Conservation (phyloP, 2,797 vertebrate species). For the Phrynocephalus forsythii region DNA sequence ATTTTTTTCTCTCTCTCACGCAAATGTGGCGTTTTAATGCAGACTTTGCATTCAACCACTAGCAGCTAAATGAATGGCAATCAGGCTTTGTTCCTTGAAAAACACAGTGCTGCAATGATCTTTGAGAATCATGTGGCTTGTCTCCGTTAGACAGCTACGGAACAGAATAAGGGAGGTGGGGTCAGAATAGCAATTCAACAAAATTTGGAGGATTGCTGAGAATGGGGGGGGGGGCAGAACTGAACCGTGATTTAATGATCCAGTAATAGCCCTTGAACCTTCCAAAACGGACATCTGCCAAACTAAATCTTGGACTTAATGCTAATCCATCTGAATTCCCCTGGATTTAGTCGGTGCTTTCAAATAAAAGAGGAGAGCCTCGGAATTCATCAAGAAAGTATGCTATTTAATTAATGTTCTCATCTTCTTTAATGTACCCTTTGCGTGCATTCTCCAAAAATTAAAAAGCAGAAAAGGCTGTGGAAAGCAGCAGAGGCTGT, state of each 20-base stretch:
- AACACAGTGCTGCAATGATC: accelerated
- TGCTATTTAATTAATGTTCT: conserved; percentile 20
- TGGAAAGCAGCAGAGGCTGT: background rate
- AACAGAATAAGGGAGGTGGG: background rate
- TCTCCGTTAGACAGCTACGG: background rate
- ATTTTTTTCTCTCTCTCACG: background rate
- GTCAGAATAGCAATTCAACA: background rate
- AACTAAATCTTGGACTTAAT: conserved; percentile 64
- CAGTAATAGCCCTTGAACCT: background rate
- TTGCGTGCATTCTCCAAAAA: background rate
- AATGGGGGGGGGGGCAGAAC: conserved; percentile 10
- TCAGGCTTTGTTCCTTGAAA: background rate
- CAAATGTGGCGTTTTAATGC: background rate
- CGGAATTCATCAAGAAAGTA: background rate
- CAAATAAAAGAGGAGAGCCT: background rate
- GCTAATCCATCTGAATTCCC: conserved; percentile 55
- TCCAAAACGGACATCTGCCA: conserved; percentile 52
- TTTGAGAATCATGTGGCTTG: accelerated
- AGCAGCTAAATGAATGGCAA: background rate
- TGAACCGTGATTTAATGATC: background rate
- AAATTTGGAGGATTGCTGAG: accelerated
- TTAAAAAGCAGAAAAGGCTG: background rate
- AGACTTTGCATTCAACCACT: background rate
- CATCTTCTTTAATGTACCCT: background rate
- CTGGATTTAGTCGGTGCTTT: conserved; percentile 54